These are phyloP conservation scores for Meriones unguiculatus DNA, from an alignment of 2,113 vertebrate species.

Conservation along the genomic window DNA sequence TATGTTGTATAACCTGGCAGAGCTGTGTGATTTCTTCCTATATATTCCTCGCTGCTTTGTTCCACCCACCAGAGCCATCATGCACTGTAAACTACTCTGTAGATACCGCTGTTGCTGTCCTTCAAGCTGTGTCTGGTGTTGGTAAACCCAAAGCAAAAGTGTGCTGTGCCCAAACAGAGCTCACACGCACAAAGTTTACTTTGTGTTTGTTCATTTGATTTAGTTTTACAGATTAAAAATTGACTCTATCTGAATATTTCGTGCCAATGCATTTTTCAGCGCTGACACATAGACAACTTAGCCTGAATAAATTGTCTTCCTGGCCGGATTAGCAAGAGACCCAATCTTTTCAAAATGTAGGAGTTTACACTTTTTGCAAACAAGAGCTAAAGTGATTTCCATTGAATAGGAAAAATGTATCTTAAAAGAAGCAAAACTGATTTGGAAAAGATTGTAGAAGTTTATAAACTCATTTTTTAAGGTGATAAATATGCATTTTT, in stretches of 20 bases:
- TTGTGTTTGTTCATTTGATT: constrained; percentile 33
- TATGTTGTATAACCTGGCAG: background rate
- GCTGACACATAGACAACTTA: background rate
- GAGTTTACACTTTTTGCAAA: background rate
- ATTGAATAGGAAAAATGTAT: background rate
- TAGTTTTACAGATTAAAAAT: constrained; percentile 43
- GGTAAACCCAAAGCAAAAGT: background rate
- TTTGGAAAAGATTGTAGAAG: constrained; percentile 15
- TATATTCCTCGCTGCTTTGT: background rate
- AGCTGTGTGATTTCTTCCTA: background rate
- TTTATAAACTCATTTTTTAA: constrained; percentile 32
- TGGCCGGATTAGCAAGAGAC: constrained; percentile 1
- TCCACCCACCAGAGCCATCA: background rate
- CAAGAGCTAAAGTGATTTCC: background rate
- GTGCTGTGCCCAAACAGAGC: background rate
- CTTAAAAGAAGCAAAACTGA: constrained; percentile 44
- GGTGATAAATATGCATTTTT: constrained; percentile 18
- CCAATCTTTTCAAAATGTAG: constrained; percentile 18
- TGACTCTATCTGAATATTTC: constrained; percentile 30
- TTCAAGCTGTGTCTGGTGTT: background rate
- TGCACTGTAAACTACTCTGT: background rate
- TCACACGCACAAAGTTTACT: background rate
- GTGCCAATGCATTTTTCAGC: constrained; percentile 43
- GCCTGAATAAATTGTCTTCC: constrained; percentile 9
- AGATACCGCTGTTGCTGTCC: background rate